A percentile compares a stretch with the other conserved stretches of the same genome.
Conservation (phyloP, 1,140 invertebrate genomes). For the Nautilus pompilius region DNA sequence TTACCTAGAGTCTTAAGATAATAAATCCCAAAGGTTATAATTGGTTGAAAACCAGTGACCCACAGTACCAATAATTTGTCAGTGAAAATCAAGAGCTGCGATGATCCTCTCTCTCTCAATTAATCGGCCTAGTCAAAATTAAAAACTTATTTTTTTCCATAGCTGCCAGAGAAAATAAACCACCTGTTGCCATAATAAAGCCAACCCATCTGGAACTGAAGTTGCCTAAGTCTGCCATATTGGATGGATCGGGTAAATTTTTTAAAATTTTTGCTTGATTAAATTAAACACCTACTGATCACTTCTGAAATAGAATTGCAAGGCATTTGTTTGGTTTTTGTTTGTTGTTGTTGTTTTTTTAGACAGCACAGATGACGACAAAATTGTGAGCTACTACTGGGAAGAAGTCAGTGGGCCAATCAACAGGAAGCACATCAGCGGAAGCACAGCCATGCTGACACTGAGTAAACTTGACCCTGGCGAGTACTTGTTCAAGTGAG, state of each 20-base stretch:
- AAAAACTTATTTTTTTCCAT: conserved; percentile 25
- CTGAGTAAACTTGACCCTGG: conserved; percentile 79
- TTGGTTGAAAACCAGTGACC: too few relatives aligned
- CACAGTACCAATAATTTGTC: too few relatives aligned
- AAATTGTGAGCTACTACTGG: conserved; percentile 84
- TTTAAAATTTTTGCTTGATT: neutral
- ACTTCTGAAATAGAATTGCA: neutral
- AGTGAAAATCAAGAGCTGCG: too few relatives aligned
- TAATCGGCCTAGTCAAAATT: too few relatives aligned
- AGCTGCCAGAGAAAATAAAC: conserved; percentile 80
- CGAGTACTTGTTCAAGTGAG: conserved; percentile 85
- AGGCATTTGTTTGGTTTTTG: neutral
- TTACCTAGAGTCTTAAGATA: too few relatives aligned
- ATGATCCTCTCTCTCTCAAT: too few relatives aligned
- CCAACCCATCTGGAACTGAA: conserved; percentile 81
- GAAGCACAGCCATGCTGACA: conserved; percentile 78
- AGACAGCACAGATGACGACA: conserved; percentile 74
- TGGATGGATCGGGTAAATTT: conserved; percentile 72
- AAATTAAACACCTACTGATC: neutral
- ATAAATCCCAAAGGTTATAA: too few relatives aligned
- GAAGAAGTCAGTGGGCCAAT: conserved; percentile 83
- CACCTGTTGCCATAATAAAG: conserved; percentile 81
- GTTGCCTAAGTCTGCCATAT: conserved; percentile 82
- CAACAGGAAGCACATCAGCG: conserved; percentile 72
- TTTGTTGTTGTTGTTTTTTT: conserved; percentile 13